These are phyloP conservation scores for Campoplex nolae DNA, from an alignment of 2,888 invertebrate species.

Conservation along the genomic window DNA sequence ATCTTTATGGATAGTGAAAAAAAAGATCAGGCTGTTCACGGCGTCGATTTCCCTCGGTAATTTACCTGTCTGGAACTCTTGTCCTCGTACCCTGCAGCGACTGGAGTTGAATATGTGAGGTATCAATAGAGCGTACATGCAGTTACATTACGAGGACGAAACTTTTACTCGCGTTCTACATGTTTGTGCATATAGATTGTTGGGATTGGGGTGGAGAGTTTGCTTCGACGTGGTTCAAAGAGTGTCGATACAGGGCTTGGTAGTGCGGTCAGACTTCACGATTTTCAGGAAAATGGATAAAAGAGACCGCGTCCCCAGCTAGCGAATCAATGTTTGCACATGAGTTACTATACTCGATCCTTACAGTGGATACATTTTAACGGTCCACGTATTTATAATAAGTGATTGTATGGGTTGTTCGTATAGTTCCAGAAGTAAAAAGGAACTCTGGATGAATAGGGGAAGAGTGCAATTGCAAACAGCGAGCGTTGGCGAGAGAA, in stretches of 20 bases:
- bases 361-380: constrained; percentile 4
- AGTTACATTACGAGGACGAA: constrained; percentile 6
- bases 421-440: constrained; percentile 21
- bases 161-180: constrained; percentile 33
- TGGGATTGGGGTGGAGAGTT: constrained; percentile 7
- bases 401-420: constrained; percentile 4
- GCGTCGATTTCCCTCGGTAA: constrained; percentile 52
- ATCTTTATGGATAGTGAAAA: background rate
- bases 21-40: constrained; percentile 16
- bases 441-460: constrained; percentile 42
- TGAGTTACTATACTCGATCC: constrained; percentile 42
- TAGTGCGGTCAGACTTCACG: constrained; percentile 40
- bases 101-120: constrained; percentile 12
- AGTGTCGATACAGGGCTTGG: constrained; percentile 52
- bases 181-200: constrained; percentile 8
- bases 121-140: constrained; percentile 5
- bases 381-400: background rate
- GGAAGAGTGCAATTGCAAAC: constrained; percentile 51
- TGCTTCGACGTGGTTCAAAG: constrained; percentile 58
- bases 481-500: constrained; percentile 16
- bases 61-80: constrained; percentile 43
- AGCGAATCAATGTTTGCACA: constrained; percentile 27
- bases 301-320: background rate
- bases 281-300: constrained; percentile 4
- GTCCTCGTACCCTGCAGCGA: constrained; percentile 24